Evolutionary conservation across 2,113 vertebrate species (phyloP), one percentile per base, ranked within the genome.

Genomic region (Hemiprocne comata): DNA sequence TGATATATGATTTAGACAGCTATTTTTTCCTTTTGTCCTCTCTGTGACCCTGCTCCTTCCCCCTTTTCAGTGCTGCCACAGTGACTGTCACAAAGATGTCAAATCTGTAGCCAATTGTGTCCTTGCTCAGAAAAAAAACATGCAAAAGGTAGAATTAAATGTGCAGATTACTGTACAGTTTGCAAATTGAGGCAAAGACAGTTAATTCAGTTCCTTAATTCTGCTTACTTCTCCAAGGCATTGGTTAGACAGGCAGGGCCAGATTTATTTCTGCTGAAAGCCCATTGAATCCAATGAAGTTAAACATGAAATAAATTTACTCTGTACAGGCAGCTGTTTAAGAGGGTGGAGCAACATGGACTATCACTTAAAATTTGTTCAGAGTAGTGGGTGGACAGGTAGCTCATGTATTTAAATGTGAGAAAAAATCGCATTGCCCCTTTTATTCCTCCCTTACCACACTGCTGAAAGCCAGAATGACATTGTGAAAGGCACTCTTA

Each of bases 1-100:
- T 95, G 96, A 97, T 96, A 94, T 94, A 97, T 94, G 96, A 96
- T 97, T 97, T 95, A 94, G 96, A 97, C 94, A 96, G 95, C 91
- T 94, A 96, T 95, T 94, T 96, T 96, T 94, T 60, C 62, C 55
- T 85, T 97, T 95, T 97, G 97, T 97, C 97, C 97, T 97, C 79
- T 96, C 92, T 80, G 58, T 97, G 96, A 97, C 97, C 95, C 97
- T 94, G 61, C 13, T 90, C 91, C 76, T 97, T 95, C 70, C 76
- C 78, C 58, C 25, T 89, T 92, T 97, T 95, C 89, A 74, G 29
- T 36, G 44, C 71, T 89, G 78, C 79, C 70, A 72, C 74, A 92
- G 72, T 96, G 77, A 82, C 89, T 95, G 79, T 83, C 89, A 94
- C 87, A 77, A 75, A 77, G 85, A 90, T 96, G 74, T 83, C 93